phyloP scores from a whole-genome alignment of 2,113 vertebrate species.

The Panthera tigris region DNA sequence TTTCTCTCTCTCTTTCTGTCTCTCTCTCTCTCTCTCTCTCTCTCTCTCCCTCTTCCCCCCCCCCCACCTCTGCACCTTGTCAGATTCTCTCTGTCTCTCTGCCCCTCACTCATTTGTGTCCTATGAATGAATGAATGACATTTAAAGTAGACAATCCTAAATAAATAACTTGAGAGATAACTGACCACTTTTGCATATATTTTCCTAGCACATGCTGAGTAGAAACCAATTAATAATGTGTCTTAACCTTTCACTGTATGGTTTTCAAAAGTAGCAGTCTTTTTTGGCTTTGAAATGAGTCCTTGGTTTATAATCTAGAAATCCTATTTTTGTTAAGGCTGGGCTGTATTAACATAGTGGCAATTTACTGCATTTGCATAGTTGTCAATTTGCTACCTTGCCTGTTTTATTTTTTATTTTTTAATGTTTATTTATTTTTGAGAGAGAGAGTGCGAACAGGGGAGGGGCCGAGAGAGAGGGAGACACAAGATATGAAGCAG shows the following conservation, averaged over 20 bases:
- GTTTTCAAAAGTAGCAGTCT: neutral
- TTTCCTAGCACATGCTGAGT: neutral
- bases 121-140: neutral
- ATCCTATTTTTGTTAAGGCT: neutral
- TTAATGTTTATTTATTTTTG: no score
- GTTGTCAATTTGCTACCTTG: neutral
- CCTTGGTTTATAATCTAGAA: neutral
- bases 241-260: neutral
- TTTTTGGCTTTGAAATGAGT: conserved; percentile 1
- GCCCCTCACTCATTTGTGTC: no score
- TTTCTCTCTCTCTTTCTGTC: neutral
- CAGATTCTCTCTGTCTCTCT: neutral
- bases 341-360: neutral
- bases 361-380: neutral
- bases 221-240: neutral
- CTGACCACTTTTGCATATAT: neutral
- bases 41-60: no score
- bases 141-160: neutral
- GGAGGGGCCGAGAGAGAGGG: no score
- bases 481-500: no score
- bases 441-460: no score
- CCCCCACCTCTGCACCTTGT: no score
- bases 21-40: neutral
- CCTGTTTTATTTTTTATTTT: neutral
- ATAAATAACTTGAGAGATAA: neutral